Conservation (phyloP, 2,113 vertebrate genomes). For the Vulpes lagopus region DNA sequence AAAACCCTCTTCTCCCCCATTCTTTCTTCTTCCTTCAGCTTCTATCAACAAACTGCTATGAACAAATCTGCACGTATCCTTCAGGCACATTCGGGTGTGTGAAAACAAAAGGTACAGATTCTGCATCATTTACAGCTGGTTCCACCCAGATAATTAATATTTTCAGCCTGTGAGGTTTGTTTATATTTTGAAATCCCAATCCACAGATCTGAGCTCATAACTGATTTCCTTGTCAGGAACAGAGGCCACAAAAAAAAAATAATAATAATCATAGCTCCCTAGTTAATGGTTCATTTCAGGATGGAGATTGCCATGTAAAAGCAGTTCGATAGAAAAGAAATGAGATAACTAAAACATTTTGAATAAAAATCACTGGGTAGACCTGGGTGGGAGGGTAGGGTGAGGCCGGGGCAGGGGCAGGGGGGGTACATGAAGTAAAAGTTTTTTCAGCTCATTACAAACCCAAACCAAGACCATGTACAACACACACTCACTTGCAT, state of each 20-base stretch:
- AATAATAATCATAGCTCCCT: background rate
- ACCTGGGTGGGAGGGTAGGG: too few species aligned
- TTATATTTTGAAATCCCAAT: conserved; percentile 7
- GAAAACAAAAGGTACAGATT: background rate
- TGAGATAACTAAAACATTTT: background rate
- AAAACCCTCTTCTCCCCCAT: background rate
- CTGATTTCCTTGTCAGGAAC: background rate
- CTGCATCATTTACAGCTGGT: background rate
- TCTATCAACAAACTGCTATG: background rate
- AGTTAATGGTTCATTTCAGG: background rate
- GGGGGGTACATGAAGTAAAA: too few species aligned
- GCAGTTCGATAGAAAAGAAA: background rate
- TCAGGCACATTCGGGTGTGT: rapidly evolving
- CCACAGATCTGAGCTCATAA: background rate
- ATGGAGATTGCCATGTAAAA: background rate
- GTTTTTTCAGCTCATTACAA: background rate
- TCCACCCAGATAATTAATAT: background rate
- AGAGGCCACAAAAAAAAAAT: background rate
- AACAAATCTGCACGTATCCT: background rate
- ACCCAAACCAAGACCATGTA: rapidly evolving
- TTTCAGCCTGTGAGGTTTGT: background rate
- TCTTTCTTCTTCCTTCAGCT: background rate
- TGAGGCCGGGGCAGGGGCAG: too few species aligned
- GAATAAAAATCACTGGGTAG: background rate
- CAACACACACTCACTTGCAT: background rate